Base-by-base conservation (phyloP, 1,140 invertebrate genomes). In the Halictus rubicundus region DNA sequence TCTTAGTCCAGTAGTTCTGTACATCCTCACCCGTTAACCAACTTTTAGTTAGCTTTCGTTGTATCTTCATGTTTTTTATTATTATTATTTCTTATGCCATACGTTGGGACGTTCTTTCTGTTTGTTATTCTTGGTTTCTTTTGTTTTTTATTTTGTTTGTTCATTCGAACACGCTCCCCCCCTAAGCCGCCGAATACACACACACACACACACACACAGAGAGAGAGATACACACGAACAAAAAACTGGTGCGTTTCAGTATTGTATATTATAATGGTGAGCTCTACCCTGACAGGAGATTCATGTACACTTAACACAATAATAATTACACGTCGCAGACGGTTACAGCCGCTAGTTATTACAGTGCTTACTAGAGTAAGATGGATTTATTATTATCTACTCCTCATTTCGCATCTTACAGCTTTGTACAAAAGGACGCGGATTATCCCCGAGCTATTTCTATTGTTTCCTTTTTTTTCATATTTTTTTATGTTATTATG, bases 381-480 rank as follows among this genome's bases (percentile, higher is more conserved):
- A 25, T 66, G 63, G 46, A 39, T 70, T 27, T 27, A 10, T 9
- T 42, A 42, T 46, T 46, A 46, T 78, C 37, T 73, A 66, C 59
- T 78, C 54, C 75, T 42, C 81, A 19, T 52, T 57, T 9, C 54
- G 68, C 39, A 81, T 49, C 70, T 85, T 64, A 61, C 80, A 42
- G 83, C 84, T 85, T 86, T 57, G 71, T 85, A 75, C 59, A 64
- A 84, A 65, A 46, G 80, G 39, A 85, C 54, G 57, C 54, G 64
- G 42, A 6, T 54, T 5, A 12, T 49, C 27, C 32, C 80, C 2
- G 39, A 60, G 32, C 54, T 46, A 63, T 49, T 52, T 66, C 21
- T 27, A 8, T 14, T 61, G 23, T 54, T 39, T 81, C 49, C 68
- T 61, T 1, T 72, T 32, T 69, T 39, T 60, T 70, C 16, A 7